A percentile compares a stretch with the other conserved stretches of the same genome.
Conservation (phyloP, 2,797 vertebrate genomes). For the Acanthurus leucopareius region DNA sequence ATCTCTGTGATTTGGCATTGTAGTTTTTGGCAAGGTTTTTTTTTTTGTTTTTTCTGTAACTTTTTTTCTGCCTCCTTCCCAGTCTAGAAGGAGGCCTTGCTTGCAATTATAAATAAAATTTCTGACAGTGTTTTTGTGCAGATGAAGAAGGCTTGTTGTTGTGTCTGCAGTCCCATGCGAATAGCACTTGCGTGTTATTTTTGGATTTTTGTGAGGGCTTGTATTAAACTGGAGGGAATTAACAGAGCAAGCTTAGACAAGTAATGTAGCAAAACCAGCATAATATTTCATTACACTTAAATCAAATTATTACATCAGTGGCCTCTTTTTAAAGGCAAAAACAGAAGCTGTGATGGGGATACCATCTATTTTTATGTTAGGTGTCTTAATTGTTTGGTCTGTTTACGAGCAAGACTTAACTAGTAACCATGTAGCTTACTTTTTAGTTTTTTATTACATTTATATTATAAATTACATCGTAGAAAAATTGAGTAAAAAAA, state of each 20-base stretch:
- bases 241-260: background rate
- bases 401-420: background rate
- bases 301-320: background rate
- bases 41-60: too few relatives aligned
- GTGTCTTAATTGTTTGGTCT: background rate
- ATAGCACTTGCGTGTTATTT: background rate
- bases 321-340: constrained; percentile 12
- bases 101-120: too few relatives aligned
- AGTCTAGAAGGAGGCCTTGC: too few relatives aligned
- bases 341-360: background rate
- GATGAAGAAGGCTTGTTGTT: too few relatives aligned
- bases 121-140: too few relatives aligned
- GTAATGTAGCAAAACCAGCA: background rate
- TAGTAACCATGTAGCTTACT: background rate
- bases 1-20: too few relatives aligned
- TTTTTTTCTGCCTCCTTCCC: too few relatives aligned
- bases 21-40: too few relatives aligned
- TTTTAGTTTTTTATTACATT: background rate
- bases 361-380: background rate
- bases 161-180: too few relatives aligned
- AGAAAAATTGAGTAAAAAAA: background rate
- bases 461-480: too few relatives aligned
- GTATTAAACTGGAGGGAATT: background rate
- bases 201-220: background rate
- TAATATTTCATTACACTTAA: background rate